phyloP scores from a whole-genome alignment of 2,888 invertebrate species.

The Dyspetes luteomarginatus region DNA sequence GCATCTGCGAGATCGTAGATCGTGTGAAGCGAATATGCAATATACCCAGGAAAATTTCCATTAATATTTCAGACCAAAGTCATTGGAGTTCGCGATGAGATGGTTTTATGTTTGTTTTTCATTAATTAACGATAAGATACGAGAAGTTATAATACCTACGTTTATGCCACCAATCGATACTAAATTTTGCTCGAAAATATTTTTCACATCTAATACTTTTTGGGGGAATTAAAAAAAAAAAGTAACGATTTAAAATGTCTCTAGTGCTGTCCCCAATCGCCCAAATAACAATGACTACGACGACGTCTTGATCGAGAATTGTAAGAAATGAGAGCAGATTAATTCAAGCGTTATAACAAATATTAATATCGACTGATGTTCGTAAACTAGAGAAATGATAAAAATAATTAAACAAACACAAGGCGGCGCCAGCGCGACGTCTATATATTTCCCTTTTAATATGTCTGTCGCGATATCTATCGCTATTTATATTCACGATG shows the following conservation, averaged over 20 bases:
- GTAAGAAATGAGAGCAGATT: background rate
- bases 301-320: background rate
- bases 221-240: background rate
- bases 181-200: background rate
- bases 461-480: no score
- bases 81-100: background rate
- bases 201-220: background rate
- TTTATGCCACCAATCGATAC: background rate
- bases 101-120: slow-evolving; percentile 1
- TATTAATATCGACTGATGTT: background rate
- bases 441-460: no score
- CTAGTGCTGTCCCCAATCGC: background rate
- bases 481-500: background rate
- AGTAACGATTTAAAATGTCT: background rate
- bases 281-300: background rate
- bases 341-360: background rate
- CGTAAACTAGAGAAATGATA: background rate
- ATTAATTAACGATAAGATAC: slow-evolving; percentile 43
- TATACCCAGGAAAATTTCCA: background rate
- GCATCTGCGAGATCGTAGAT: slow-evolving; percentile 9
- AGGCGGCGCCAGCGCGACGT: background rate
- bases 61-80: background rate
- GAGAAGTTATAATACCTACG: background rate
- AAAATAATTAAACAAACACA: background rate
- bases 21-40: slow-evolving; percentile 11